Percentiles rank a stretch among this genome's conserved stretches.
Evolutionary conservation across 2,113 vertebrate genomes (phyloP).

Genomic region (Indicator maculatus): DNA sequence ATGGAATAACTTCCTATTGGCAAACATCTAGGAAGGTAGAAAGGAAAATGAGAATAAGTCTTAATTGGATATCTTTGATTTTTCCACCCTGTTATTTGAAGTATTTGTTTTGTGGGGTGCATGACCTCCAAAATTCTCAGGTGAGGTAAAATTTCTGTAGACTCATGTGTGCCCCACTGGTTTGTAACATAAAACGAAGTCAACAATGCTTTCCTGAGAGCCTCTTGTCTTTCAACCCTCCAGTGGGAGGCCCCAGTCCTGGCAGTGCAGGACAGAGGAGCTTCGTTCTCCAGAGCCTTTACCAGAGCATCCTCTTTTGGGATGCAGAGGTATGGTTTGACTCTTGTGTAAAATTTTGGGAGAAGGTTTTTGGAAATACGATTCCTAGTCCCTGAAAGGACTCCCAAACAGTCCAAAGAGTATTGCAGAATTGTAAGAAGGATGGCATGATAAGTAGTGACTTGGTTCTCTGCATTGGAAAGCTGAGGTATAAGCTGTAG

Average conservation of each 20-base stretch:
- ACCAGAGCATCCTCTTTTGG: background rate
- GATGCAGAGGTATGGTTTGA: background rate
- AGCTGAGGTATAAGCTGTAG: background rate
- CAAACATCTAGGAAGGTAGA: background rate
- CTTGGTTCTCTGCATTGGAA: background rate
- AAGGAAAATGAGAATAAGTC: background rate
- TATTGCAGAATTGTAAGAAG: background rate
- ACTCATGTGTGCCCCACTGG: rapidly evolving
- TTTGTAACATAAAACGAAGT: background rate
- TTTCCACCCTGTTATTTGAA: background rate
- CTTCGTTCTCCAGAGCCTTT: background rate
- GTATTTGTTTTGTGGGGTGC: background rate
- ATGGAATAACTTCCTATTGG: background rate
- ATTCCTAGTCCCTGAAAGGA: background rate
- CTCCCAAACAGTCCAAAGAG: background rate
- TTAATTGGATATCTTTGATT: background rate
- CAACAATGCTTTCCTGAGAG: background rate
- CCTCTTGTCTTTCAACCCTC: background rate
- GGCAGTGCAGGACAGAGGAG: background rate
- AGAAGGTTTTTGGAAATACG: background rate
- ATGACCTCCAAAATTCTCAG: background rate
- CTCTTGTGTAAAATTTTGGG: background rate
- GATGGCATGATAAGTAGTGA: background rate
- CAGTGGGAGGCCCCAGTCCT: rapidly evolving
- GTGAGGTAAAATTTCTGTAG: background rate